These are phyloP conservation scores for Gephyroberyx darwinii DNA, from an alignment of 2,797 vertebrate genomes.

Conservation along the genomic window DNA sequence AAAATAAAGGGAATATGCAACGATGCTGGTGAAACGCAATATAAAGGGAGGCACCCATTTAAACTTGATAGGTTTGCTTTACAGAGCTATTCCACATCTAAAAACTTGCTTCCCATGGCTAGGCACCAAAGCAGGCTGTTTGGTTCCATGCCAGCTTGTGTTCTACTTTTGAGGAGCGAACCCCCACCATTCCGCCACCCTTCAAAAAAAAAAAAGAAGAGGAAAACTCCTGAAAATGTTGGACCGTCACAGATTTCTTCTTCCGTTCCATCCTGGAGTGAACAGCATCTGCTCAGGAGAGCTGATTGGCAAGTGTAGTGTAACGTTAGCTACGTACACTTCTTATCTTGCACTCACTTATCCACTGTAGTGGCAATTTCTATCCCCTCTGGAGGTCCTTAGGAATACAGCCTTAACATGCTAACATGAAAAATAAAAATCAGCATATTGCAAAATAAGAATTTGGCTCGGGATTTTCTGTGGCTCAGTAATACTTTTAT, in stretches of 20 bases:
- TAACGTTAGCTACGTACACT: not conserved
- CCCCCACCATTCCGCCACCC: not conserved
- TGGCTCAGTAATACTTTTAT: slow-evolving; percentile 58
- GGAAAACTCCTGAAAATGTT: not conserved
- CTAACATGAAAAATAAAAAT: slow-evolving; percentile 29
- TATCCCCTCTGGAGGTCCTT: slow-evolving; percentile 5
- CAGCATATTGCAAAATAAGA: slow-evolving; percentile 50
- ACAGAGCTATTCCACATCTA: not conserved
- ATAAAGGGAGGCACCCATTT: not conserved
- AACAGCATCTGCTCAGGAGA: slow-evolving; percentile 34
- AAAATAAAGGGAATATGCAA: slow-evolving; percentile 9
- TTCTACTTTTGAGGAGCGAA: slow-evolving; percentile 3
- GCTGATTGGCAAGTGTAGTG: slow-evolving; percentile 22
- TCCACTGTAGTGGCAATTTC: not conserved
- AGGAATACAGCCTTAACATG: slow-evolving; percentile 13
- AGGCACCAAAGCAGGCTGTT: slow-evolving; percentile 14
- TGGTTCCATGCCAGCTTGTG: not conserved
- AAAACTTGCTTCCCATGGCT: not conserved
- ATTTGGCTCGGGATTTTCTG: slow-evolving; percentile 44
- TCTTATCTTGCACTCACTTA: slow-evolving; percentile 5
- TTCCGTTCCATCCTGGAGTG: not conserved
- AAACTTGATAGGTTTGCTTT: not conserved
- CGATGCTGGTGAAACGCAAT: not conserved
- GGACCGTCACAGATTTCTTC: slow-evolving; percentile 13
- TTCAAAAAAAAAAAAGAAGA: not conserved